Evolutionary conservation across 2,888 invertebrate genomes (phyloP).

Genomic region (Agelastica alni): DNA sequence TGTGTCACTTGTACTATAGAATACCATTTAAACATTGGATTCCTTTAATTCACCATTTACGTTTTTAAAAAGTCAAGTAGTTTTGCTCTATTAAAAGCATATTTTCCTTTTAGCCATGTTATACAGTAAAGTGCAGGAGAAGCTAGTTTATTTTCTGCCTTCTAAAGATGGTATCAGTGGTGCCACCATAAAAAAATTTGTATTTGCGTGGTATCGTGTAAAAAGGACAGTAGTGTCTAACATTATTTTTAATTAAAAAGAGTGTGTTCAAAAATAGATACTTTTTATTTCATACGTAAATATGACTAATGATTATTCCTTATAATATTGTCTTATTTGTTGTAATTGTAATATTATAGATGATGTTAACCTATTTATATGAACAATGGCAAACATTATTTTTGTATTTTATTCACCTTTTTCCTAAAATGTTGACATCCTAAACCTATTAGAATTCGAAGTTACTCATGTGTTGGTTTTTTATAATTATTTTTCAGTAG

Average conservation of each 20-base stretch:
- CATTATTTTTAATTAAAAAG: neutral
- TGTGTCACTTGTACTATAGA: too few relatives aligned
- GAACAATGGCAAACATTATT: slow-evolving; percentile 14
- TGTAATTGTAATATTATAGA: slow-evolving; percentile 26
- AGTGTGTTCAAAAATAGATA: too few relatives aligned
- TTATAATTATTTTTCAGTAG: too few relatives aligned
- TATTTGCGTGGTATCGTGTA: neutral
- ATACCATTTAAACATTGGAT: too few relatives aligned
- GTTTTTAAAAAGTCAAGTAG: too few relatives aligned
- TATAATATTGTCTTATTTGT: slow-evolving; percentile 18
- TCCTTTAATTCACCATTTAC: too few relatives aligned
- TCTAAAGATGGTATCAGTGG: neutral
- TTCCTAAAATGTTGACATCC: neutral
- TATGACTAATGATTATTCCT: slow-evolving; percentile 16
- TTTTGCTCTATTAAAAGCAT: too few relatives aligned
- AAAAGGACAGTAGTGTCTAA: neutral
- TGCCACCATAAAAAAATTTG: neutral
- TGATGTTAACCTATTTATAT: slow-evolving; percentile 27
- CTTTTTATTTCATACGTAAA: too few relatives aligned
- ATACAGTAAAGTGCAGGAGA: too few relatives aligned
- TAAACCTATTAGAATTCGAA: neutral
- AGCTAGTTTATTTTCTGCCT: neutral
- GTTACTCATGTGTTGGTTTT: neutral
- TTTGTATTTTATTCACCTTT: slow-evolving; percentile 12
- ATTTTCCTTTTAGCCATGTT: too few relatives aligned